These are phyloP conservation scores for Sphaeramia orbicularis DNA, from an alignment of 2,797 vertebrate species.

Conservation along the genomic window DNA sequence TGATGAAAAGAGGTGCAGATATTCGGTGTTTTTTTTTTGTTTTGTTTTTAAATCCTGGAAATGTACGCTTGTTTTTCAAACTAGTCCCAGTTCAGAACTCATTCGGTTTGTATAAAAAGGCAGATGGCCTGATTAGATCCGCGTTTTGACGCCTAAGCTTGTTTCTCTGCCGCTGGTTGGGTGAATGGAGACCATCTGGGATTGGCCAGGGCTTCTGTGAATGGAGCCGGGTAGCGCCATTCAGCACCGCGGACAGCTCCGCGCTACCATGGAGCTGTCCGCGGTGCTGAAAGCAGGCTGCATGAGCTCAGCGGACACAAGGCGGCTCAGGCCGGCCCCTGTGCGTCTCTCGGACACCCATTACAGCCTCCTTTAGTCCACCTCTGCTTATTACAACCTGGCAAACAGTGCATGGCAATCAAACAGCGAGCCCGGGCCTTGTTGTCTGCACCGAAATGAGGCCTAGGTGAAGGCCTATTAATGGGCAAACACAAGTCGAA, in stretches of 20 bases:
- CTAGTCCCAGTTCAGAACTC: conserved; percentile 16
- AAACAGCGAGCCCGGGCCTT: conserved; percentile 16
- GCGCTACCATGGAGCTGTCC: conserved; percentile 28
- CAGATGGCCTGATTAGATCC: conserved; percentile 61
- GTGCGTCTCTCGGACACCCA: conserved; percentile 11
- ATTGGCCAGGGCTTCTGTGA: conserved; percentile 77
- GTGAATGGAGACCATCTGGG: conserved; percentile 74
- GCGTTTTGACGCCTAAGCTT: conserved; percentile 39
- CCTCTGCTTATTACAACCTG: background rate
- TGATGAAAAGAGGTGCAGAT: conserved; percentile 9
- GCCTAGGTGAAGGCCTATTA: conserved; percentile 18
- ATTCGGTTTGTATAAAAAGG: conserved; percentile 22
- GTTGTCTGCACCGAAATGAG: background rate
- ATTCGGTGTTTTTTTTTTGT: background rate
- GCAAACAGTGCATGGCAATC: conserved; percentile 28
- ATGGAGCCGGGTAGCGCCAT: conserved; percentile 66
- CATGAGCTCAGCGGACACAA: background rate
- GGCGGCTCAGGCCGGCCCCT: background rate
- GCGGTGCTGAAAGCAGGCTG: conserved; percentile 43
- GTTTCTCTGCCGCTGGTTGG: conserved; percentile 47
- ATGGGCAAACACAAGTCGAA: conserved; percentile 70
- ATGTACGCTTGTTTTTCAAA: conserved; percentile 7
- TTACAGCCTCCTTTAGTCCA: conserved; percentile 3
- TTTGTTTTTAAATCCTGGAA: background rate
- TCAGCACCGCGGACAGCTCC: conserved; percentile 76